These are phyloP conservation scores for Heterodera schachtii DNA, from an alignment of 1,140 invertebrate genomes.

Conservation along the genomic window DNA sequence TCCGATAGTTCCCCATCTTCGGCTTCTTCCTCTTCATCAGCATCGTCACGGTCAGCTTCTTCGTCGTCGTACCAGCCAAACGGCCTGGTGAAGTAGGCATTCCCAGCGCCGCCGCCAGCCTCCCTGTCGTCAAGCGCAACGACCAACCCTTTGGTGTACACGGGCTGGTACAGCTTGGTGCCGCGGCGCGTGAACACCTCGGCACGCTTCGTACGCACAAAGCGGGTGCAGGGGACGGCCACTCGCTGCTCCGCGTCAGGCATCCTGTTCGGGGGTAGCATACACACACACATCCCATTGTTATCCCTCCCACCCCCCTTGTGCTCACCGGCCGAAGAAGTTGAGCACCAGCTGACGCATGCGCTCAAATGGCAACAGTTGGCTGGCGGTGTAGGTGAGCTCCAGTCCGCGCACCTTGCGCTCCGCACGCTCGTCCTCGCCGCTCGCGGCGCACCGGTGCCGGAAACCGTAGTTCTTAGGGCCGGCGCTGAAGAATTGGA, in stretches of 20 bases:
- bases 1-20: not conserved
- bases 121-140: no score
- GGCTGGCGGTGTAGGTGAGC: not conserved
- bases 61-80: not conserved
- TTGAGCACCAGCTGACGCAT: not conserved
- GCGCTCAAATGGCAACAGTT: not conserved
- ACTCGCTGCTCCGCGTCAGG: not conserved
- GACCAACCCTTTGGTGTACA: not conserved
- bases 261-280: not conserved
- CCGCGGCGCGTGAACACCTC: not conserved
- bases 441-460: conserved; percentile 18
- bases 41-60: not conserved
- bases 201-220: not conserved
- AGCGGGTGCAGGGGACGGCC: not conserved
- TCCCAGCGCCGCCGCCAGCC: no score
- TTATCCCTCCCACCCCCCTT: not conserved
- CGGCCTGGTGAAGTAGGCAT: not conserved
- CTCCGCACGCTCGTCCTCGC: not conserved
- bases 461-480: conserved; percentile 38
- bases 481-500: conserved; percentile 30
- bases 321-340: not conserved
- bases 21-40: not conserved
- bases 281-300: not conserved
- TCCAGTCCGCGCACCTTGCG: not conserved
- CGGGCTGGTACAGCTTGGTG: not conserved